Conservation (phyloP, 2,888 invertebrate species). For the Luperina testacea region DNA sequence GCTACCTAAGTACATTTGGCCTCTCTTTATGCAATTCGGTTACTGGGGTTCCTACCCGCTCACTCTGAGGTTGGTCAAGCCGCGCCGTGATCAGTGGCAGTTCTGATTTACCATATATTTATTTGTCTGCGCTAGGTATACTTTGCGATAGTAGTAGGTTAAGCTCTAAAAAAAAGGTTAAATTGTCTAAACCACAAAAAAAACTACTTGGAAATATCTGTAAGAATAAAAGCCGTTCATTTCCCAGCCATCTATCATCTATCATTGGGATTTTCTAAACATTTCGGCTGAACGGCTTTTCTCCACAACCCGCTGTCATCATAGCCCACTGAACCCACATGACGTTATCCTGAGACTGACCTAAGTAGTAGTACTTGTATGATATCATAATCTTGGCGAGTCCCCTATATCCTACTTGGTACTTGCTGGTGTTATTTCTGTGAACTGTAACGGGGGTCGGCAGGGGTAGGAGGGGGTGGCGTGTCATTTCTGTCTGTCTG, state of each 20-base stretch:
- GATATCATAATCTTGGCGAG: not conserved
- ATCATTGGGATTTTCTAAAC: not conserved
- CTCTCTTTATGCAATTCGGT: conserved; percentile 23
- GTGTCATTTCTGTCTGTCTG: conserved; percentile 10
- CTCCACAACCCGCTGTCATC: not conserved
- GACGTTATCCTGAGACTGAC: not conserved
- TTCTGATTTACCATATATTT: not conserved
- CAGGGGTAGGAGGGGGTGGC: no score
- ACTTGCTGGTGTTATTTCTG: not conserved
- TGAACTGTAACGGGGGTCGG: not conserved
- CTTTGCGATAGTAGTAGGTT: not conserved
- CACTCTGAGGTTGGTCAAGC: not conserved
- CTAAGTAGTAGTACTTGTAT: not conserved
- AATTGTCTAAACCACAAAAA: not conserved
- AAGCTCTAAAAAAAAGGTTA: not conserved
- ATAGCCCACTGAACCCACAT: not conserved
- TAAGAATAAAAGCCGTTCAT: not conserved
- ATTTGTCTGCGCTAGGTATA: not conserved
- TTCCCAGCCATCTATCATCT: not conserved
- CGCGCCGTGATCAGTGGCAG: not conserved
- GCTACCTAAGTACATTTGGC: conserved; percentile 21
- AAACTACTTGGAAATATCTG: not conserved
- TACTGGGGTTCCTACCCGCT: not conserved
- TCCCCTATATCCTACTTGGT: not conserved
- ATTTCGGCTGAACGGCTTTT: not conserved